A percentile compares a stretch with the other conserved stretches of the same genome.
These are phyloP conservation scores for Dryas iulia DNA, from an alignment of 1,140 invertebrate genomes.

Conservation along the genomic window DNA sequence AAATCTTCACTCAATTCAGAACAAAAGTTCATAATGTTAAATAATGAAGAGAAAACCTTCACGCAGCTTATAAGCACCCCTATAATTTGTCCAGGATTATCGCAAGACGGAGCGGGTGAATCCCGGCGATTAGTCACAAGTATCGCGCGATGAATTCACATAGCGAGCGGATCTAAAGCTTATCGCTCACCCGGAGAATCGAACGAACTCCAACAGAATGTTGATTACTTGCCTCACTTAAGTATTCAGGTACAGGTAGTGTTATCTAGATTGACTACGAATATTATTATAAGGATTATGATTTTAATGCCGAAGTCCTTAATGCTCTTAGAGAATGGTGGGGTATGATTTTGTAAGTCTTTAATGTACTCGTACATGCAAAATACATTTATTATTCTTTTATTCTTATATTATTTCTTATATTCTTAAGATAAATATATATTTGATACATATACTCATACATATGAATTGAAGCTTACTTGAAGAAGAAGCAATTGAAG, in stretches of 20 bases:
- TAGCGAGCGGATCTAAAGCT: conserved; percentile 55
- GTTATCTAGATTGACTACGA: conserved; percentile 63
- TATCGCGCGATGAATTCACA: conserved; percentile 66
- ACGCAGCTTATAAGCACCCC: conserved; percentile 58
- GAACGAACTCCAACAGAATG: conserved; percentile 62
- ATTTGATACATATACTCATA: no score
- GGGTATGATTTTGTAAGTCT: no score
- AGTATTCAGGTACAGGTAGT: conserved; percentile 67
- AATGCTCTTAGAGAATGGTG: no score
- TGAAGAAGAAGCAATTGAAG: no score
- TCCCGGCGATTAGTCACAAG: conserved; percentile 76
- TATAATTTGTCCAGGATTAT: conserved; percentile 75
- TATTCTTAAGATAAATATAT: no score
- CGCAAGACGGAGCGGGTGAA: conserved; percentile 62
- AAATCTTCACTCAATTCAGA: no score
- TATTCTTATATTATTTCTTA: no score
- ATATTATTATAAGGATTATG: conserved; percentile 31
- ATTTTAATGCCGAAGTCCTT: conserved; percentile 10
- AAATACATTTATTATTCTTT: no score
- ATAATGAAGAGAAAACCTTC: conserved; percentile 64
- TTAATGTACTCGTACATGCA: background rate
- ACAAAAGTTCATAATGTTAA: no score
- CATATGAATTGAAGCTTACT: no score
- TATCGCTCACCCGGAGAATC: conserved; percentile 53
- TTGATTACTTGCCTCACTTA: conserved; percentile 61